phyloP scores from a whole-genome alignment of 2,797 vertebrate genomes.

The Ficedula albicollis region DNA sequence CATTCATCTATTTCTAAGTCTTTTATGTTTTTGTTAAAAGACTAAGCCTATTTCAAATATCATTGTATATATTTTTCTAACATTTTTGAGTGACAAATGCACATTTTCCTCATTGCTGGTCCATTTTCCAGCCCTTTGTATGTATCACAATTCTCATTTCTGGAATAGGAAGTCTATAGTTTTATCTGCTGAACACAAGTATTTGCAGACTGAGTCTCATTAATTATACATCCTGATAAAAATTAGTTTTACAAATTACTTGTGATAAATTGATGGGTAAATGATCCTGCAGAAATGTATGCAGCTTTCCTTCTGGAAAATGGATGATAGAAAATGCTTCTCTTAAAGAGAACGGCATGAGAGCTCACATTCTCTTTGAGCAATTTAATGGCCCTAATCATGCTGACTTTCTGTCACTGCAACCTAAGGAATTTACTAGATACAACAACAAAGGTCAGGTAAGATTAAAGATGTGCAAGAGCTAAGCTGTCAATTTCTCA shows the following conservation, averaged over 20 bases:
- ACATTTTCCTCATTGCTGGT: not conserved
- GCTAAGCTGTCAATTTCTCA: not conserved
- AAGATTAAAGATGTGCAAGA: not conserved
- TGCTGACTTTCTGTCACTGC: not conserved
- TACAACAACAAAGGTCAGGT: not conserved
- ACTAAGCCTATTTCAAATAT: constrained; percentile 7
- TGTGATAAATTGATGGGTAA: not conserved
- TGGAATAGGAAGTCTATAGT: not conserved
- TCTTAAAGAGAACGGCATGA: not conserved
- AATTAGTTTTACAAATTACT: constrained; percentile 15
- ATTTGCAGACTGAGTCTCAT: not conserved
- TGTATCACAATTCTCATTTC: not conserved
- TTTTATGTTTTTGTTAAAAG: constrained; percentile 1
- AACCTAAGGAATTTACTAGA: not conserved
- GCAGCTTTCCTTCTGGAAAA: not conserved
- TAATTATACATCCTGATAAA: not conserved
- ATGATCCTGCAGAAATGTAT: not conserved
- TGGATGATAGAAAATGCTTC: not conserved
- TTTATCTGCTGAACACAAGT: not conserved
- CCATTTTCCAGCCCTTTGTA: not conserved
- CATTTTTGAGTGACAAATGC: not conserved
- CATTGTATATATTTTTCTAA: constrained; percentile 8
- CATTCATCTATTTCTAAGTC: constrained; percentile 34
- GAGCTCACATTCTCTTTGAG: not conserved
- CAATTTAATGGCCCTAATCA: not conserved